Conservation (phyloP, 37 sponge, comb jelly and placozoan genomes). For the Ephydatia muelleri region DNA sequence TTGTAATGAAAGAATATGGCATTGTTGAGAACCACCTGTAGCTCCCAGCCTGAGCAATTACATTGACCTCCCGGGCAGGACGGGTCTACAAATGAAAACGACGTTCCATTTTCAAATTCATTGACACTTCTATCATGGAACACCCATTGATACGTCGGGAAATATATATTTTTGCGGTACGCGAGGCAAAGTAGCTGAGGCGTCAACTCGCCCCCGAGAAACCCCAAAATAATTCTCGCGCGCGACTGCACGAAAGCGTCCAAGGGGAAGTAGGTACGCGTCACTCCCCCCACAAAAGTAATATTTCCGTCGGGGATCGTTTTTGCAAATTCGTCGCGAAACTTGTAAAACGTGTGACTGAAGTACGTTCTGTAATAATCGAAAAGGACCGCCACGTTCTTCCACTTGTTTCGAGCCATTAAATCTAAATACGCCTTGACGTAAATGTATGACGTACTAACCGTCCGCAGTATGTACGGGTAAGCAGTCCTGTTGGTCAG, state of each 20-base stretch:
- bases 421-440: background rate
- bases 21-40: conserved; percentile 17
- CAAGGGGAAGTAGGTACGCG: background rate
- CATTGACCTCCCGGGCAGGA: background rate
- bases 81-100: background rate
- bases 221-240: conserved; percentile 11
- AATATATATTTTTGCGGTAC: conserved; percentile 10
- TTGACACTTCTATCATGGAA: conserved; percentile 20
- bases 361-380: background rate
- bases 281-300: background rate
- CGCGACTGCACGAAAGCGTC: background rate
- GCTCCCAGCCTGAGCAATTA: background rate
- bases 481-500: background rate
- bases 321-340: background rate
- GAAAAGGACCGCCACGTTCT: background rate
- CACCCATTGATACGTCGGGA: conserved; percentile 36
- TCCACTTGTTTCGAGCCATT: background rate
- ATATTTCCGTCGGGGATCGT: background rate
- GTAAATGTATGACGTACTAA: background rate
- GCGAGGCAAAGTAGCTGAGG: conserved; percentile 34
- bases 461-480: background rate
- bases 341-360: background rate
- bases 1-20: conserved; percentile 12
- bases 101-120: background rate
- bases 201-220: conserved; percentile 9